A percentile compares a stretch with the other conserved stretches of the same genome.
Evolutionary conservation across 2,113 vertebrate species (phyloP).

Genomic region (Gadus chalcogrammus): DNA sequence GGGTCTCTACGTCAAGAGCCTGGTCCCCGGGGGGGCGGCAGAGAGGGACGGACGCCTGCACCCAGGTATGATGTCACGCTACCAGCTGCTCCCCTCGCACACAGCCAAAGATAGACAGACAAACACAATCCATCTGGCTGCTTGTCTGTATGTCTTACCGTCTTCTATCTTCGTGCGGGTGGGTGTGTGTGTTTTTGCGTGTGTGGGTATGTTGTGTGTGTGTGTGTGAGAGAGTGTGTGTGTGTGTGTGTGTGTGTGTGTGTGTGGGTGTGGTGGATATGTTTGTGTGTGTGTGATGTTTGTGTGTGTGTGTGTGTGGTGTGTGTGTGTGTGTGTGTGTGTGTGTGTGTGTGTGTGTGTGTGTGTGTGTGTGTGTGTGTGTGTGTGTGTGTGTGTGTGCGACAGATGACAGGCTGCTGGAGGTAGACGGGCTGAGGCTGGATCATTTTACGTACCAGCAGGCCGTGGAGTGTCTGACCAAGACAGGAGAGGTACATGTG

Average conservation of each 20-base stretch:
- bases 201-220: neutral
- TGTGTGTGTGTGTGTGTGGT: slow-evolving; percentile 7
- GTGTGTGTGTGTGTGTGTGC: neutral
- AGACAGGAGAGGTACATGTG: slow-evolving; percentile 75
- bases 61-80: slow-evolving; percentile 64
- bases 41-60: slow-evolving; percentile 78
- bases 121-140: neutral
- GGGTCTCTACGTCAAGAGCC: slow-evolving; percentile 83
- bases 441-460: slow-evolving; percentile 80
- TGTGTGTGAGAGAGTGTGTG: neutral
- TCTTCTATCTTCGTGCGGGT: neutral
- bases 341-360: slow-evolving; percentile 11
- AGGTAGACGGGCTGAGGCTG: slow-evolving; percentile 79
- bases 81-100: neutral
- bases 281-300: neutral
- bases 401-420: slow-evolving; percentile 79
- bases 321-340: neutral
- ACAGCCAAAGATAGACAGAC: neutral
- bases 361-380: neutral
- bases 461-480: slow-evolving; percentile 80
- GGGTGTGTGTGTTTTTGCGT: neutral
- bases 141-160: neutral
- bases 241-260: neutral
- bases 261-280: neutral
- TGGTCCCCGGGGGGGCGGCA: slow-evolving; percentile 79